Evolutionary conservation across 2,888 invertebrate genomes (phyloP).

Genomic region (Nysson spinosus): DNA sequence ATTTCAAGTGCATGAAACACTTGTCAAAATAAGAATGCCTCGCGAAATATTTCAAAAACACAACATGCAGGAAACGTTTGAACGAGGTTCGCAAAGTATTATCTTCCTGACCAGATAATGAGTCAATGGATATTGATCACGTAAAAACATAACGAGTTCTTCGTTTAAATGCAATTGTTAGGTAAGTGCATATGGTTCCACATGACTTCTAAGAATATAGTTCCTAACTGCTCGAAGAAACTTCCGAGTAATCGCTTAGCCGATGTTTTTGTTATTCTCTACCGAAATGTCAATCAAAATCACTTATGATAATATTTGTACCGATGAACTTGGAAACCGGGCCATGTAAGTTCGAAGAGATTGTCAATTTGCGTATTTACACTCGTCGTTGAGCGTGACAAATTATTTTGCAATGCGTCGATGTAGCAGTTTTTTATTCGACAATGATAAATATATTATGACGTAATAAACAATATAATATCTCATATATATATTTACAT

Average conservation of each 20-base stretch:
- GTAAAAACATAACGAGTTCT: slow-evolving; percentile 2
- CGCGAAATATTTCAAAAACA: too few species aligned
- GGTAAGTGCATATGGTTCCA: not conserved
- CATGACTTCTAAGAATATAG: slow-evolving; percentile 42
- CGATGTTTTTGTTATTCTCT: too few species aligned
- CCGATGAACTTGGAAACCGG: too few species aligned
- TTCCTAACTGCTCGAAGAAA: slow-evolving; percentile 47
- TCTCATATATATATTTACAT: slow-evolving; percentile 38
- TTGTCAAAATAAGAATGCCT: slow-evolving; percentile 4
- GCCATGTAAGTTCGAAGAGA: too few species aligned
- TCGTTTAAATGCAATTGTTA: slow-evolving; percentile 16
- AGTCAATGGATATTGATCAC: slow-evolving; percentile 6
- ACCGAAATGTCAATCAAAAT: too few species aligned
- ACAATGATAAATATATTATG: slow-evolving; percentile 35
- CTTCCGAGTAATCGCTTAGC: too few species aligned
- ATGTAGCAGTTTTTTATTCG: slow-evolving; percentile 12
- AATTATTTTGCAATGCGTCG: slow-evolving; percentile 3
- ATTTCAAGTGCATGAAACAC: too few species aligned
- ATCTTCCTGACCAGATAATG: not conserved
- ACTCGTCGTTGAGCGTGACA: not conserved
- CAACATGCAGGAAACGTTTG: too few species aligned
- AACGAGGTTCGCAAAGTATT: not conserved
- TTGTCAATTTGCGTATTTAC: too few species aligned
- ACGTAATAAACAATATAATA: slow-evolving; percentile 35
- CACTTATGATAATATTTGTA: too few species aligned